phyloP scores from a whole-genome alignment of 2,888 invertebrate species.

The Yponomeuta evonymella region DNA sequence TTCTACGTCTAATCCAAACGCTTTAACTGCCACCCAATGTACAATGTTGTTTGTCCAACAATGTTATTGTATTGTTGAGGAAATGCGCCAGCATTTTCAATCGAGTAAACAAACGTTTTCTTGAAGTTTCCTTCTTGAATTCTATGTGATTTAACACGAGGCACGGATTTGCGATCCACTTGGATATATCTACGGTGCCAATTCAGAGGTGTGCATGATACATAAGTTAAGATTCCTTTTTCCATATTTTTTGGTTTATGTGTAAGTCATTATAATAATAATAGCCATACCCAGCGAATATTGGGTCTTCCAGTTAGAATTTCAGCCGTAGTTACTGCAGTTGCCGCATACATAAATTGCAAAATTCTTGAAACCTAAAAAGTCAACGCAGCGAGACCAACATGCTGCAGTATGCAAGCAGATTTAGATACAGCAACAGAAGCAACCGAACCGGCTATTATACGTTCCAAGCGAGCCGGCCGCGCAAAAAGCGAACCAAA shows the following conservation, averaged over 20 bases:
- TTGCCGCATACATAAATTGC: neutral
- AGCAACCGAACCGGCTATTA: slow-evolving; percentile 66
- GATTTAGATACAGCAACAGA: slow-evolving; percentile 72
- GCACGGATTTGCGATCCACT: neutral
- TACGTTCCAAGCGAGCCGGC: slow-evolving; percentile 51
- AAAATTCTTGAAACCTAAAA: slow-evolving; percentile 26
- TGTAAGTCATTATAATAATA: too few species aligned
- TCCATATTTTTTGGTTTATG: too few species aligned
- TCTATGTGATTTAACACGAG: neutral
- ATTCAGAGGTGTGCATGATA: neutral
- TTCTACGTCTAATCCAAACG: slow-evolving; percentile 15
- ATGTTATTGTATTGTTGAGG: neutral
- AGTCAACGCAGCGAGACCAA: slow-evolving; percentile 48
- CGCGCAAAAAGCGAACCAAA: slow-evolving; percentile 73
- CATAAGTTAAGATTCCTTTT: neutral
- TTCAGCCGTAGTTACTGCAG: neutral
- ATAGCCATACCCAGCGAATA: too few species aligned
- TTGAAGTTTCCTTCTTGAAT: neutral
- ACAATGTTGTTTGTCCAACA: neutral
- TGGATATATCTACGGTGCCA: neutral
- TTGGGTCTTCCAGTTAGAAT: too few species aligned
- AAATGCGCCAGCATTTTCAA: neutral
- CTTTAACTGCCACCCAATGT: slow-evolving; percentile 10
- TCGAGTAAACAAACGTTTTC: neutral
- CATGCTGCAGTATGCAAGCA: slow-evolving; percentile 46